Base-by-base conservation (phyloP, 2,888 invertebrate genomes). In the Ochropleura leucogaster region DNA sequence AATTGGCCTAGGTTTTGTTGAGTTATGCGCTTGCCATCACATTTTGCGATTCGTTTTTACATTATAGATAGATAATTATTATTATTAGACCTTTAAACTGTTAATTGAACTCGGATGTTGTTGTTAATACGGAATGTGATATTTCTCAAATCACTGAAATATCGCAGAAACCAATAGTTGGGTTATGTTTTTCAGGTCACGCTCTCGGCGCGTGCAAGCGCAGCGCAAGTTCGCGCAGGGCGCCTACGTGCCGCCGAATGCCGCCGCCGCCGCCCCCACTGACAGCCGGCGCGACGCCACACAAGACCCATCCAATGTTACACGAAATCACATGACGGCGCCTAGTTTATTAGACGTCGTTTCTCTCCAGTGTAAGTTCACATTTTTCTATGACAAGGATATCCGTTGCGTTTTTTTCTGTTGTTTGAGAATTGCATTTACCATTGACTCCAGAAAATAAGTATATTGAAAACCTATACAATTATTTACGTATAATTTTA, bases 211-310 rank as follows among this genome's bases (percentile, higher is more conserved):
- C 20, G 89, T 92, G 1, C 89, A 88, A 55, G 93, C 93, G 0
- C 93, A 93, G 76, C 88, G 93, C 0, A 93, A 93, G 42, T 93
- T 93, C 66, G 93, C 93, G 0, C 93, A 92, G 70, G 93, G 93
- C 0, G 92, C 90, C 0, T 89, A 79, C 51, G 77, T 91, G 0
- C 93, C 91, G 0, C 85, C 88, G 9, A 65, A 59, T 40, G 12
- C 40, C 0, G 55, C 51, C 6, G n/a, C 57, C 6, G 64, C 63
- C 5, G 51, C 46, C 0, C 47, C 69, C 1, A 9, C 62, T 9
- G 72, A 72, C 7, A 73, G 47, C 14, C 69, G 83, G 0, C 66
- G 85, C 18, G 73, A 82, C 0, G 9, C 44, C 18, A 46, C n/a
- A 0, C 73, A 57, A 10, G 78, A 84, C 4, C 18, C 53, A 0